A percentile compares a stretch with the other conserved stretches of the same genome.
Conservation (phyloP, 2,888 invertebrate species). For the Heliconius aoede region DNA sequence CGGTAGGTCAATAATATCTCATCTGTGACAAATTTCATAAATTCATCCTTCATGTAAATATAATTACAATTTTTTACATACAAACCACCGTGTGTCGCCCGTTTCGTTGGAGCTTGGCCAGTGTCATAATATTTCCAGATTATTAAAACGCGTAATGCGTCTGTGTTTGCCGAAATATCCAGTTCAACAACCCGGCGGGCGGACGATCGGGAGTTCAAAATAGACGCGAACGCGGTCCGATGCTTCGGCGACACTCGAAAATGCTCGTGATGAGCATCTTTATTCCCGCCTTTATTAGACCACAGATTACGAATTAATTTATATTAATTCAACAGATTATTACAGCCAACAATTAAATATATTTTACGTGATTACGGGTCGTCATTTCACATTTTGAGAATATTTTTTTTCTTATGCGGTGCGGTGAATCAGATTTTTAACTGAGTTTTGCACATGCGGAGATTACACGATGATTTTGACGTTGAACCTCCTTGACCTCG, state of each 20-base stretch:
- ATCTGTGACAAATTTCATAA: conserved; percentile 30
- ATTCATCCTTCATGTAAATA: conserved; percentile 30
- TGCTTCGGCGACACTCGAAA: conserved; percentile 65
- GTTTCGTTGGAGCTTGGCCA: conserved; percentile 55
- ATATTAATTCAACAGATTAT: background rate
- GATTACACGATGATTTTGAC: conserved; percentile 66
- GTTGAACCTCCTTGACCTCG: conserved; percentile 80
- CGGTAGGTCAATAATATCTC: conserved; percentile 39
- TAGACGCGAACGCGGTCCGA: conserved; percentile 74
- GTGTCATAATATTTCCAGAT: conserved; percentile 70
- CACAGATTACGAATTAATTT: conserved; percentile 38
- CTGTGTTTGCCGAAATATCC: conserved; percentile 82
- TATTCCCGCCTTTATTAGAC: conserved; percentile 47
- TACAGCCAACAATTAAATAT: background rate
- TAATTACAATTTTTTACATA: conserved; percentile 40
- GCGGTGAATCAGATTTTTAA: conserved; percentile 47
- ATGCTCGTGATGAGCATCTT: conserved; percentile 56
- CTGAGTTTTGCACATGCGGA: conserved; percentile 58
- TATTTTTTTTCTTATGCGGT: conserved; percentile 44
- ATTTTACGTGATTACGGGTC: conserved; percentile 17
- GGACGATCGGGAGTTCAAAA: conserved; percentile 79
- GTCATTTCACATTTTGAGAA: conserved; percentile 24
- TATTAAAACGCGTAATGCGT: conserved; percentile 76
- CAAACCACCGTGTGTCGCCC: conserved; percentile 51
- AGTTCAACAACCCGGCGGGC: conserved; percentile 82